phyloP scores from a whole-genome alignment of 2,888 invertebrate species.

The Drosophila buzzatii region DNA sequence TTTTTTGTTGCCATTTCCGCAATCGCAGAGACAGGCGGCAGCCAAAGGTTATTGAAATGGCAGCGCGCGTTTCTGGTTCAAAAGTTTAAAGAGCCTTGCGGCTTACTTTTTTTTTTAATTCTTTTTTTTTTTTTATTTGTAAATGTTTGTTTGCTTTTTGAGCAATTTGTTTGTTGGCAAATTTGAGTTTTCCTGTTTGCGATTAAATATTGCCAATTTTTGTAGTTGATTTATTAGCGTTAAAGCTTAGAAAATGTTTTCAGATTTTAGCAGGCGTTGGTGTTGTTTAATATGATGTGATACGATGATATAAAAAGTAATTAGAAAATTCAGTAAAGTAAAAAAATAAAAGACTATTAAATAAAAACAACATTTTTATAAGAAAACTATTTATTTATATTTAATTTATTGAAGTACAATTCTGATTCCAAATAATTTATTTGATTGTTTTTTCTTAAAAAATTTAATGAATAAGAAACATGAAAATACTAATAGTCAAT shows the following conservation, averaged over 20 bases:
- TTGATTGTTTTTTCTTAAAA: too few species aligned
- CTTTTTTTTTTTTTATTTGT: not conserved
- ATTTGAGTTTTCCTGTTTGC: slow-evolving; percentile 59
- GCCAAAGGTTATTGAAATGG: slow-evolving; percentile 72
- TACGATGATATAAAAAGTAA: too few species aligned
- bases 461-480: too few species aligned
- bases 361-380: too few species aligned
- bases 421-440: too few species aligned
- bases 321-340: too few species aligned
- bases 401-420: too few species aligned
- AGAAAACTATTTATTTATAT: too few species aligned
- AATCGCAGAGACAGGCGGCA: slow-evolving; percentile 38
- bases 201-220: slow-evolving; percentile 49
- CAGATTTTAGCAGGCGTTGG: not conserved
- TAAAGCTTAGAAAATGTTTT: not conserved
- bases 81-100: slow-evolving; percentile 56
- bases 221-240: slow-evolving; percentile 38
- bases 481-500: too few species aligned
- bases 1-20: slow-evolving; percentile 44
- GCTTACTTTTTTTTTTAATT: slow-evolving; percentile 12
- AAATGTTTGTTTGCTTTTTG: slow-evolving; percentile 7
- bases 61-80: slow-evolving; percentile 53
- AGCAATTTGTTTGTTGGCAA: slow-evolving; percentile 41
- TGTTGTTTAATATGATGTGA: too few species aligned
- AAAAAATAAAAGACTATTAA: too few species aligned